phyloP scores from a whole-genome alignment of 2,888 invertebrate genomes.

The Stegana nigrithorax region DNA sequence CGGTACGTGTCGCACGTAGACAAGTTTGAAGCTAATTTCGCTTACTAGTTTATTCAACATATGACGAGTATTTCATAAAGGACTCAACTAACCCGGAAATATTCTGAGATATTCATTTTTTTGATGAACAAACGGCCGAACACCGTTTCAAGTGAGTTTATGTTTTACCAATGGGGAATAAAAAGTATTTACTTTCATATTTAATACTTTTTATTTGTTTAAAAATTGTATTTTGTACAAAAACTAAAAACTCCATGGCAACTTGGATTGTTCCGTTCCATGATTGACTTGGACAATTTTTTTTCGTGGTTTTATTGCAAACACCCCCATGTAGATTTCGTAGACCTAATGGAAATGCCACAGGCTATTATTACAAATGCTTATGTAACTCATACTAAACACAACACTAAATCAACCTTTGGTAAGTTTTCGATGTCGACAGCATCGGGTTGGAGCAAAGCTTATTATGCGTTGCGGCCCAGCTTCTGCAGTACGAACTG shows the following conservation, averaged over 20 bases:
- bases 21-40: constrained; percentile 2
- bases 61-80: constrained; percentile 64
- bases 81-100: constrained; percentile 50
- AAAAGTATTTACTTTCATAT: no score
- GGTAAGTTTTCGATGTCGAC: background rate
- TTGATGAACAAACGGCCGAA: no score
- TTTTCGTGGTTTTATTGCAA: constrained; percentile 6
- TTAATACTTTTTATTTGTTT: constrained; percentile 13
- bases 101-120: constrained; percentile 42
- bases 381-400: constrained; percentile 13
- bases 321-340: no score
- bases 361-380: background rate
- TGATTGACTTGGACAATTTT: constrained; percentile 14
- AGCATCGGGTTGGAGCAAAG: no score
- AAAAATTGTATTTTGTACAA: constrained; percentile 16
- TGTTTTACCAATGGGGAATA: no score
- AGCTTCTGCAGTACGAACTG: constrained; percentile 69
- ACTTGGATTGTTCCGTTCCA: constrained; percentile 16
- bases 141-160: no score
- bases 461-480: constrained; percentile 44
- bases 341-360: no score
- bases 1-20: background rate
- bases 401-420: constrained; percentile 17
- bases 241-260: constrained; percentile 19
- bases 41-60: constrained; percentile 44